Percentiles rank a stretch among this genome's conserved stretches.
Evolutionary conservation across 2,888 invertebrate species (phyloP).

Genomic region (Minunthozetes semirufus): DNA sequence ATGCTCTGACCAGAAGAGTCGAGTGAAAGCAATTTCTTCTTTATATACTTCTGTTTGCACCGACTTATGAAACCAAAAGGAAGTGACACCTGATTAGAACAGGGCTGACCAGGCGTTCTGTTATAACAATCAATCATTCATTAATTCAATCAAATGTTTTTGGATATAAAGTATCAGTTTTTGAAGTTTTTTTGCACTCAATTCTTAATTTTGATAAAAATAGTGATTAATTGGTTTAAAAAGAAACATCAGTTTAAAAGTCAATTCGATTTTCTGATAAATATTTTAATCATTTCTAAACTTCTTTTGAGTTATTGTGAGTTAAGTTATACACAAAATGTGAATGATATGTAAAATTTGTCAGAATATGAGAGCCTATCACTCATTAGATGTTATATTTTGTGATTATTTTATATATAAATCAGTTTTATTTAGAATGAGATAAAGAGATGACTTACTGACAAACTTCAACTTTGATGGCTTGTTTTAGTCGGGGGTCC

Average conservation of each 20-base stretch:
- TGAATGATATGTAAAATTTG: too few relatives aligned
- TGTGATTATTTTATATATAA: too few relatives aligned
- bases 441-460: constrained; percentile 39
- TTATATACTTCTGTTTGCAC: constrained; percentile 44
- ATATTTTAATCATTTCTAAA: too few relatives aligned
- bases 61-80: constrained; percentile 42
- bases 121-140: neutral
- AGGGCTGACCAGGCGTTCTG: constrained; percentile 41
- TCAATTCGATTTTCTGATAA: too few relatives aligned
- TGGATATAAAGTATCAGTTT: neutral
- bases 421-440: too few relatives aligned
- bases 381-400: too few relatives aligned
- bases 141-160: neutral
- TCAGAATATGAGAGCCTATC: too few relatives aligned
- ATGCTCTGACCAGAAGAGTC: constrained; percentile 43
- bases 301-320: too few relatives aligned
- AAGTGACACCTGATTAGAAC: constrained; percentile 41
- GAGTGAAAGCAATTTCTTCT: constrained; percentile 43
- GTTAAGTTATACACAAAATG: too few relatives aligned
- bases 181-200: neutral
- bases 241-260: too few relatives aligned
- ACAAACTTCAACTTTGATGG: constrained; percentile 43
- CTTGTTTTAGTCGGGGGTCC: constrained; percentile 42
- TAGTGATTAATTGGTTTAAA: neutral
- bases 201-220: neutral